Conservation (phyloP, 1,140 invertebrate species). For the Polypedilum pembai region DNA sequence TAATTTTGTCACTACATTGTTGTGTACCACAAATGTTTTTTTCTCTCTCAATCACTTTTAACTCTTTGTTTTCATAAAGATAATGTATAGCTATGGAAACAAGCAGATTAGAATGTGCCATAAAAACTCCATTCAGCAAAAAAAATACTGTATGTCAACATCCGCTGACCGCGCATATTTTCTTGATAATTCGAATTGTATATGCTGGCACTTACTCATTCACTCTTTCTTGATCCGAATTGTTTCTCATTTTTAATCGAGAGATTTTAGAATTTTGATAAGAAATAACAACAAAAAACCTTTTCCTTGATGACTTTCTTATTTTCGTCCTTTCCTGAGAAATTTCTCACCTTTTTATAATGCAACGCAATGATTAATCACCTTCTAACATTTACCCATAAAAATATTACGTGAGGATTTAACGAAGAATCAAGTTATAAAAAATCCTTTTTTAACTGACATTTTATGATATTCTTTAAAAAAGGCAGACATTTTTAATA, state of each 20-base stretch:
- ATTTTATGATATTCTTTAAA: too few species aligned
- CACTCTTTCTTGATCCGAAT: neutral
- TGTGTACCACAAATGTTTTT: neutral
- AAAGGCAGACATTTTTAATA: too few species aligned
- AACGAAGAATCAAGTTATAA: too few species aligned
- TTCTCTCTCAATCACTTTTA: neutral
- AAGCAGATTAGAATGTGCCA: slow-evolving; percentile 7
- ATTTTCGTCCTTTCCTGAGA: slow-evolving; percentile 21
- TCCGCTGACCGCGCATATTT: slow-evolving; percentile 1
- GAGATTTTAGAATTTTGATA: neutral
- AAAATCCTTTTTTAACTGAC: too few species aligned
- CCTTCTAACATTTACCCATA: neutral
- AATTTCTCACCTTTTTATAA: slow-evolving; percentile 19
- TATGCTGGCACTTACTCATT: neutral
- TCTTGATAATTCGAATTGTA: neutral
- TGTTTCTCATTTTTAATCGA: neutral
- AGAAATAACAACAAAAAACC: neutral
- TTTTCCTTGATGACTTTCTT: slow-evolving; percentile 5
- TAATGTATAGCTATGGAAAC: neutral
- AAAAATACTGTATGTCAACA: neutral
- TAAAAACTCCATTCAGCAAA: neutral
- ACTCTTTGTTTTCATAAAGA: neutral
- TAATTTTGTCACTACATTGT: neutral
- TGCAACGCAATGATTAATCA: neutral
- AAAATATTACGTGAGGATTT: too few species aligned